phyloP scores from a whole-genome alignment of 2,797 vertebrate species.

The Melopsittacus undulatus region DNA sequence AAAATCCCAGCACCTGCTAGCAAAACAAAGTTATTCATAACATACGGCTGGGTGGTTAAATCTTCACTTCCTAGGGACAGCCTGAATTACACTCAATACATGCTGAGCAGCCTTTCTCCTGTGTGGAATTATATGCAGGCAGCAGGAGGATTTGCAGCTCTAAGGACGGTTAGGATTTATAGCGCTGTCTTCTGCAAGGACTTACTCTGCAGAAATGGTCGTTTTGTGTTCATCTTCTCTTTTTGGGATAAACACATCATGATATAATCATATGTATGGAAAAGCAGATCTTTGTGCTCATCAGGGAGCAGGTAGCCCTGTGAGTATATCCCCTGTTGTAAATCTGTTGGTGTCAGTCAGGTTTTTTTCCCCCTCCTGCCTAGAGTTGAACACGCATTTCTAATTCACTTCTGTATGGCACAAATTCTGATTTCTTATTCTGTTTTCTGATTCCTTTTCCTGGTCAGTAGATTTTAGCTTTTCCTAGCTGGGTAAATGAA shows the following conservation, averaged over 20 bases:
- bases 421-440: neutral
- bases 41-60: slow-evolving; percentile 48
- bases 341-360: neutral
- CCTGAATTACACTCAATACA: slow-evolving; percentile 62
- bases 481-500: neutral
- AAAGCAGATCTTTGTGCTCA: neutral
- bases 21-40: slow-evolving; percentile 69
- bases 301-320: neutral
- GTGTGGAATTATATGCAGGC: slow-evolving; percentile 58
- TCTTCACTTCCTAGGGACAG: slow-evolving; percentile 58
- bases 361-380: neutral
- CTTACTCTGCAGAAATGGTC: slow-evolving; percentile 49
- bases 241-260: slow-evolving; percentile 23
- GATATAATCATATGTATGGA: slow-evolving; percentile 28
- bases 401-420: neutral
- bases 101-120: slow-evolving; percentile 57
- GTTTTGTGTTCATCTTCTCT: slow-evolving; percentile 43
- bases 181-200: slow-evolving; percentile 25
- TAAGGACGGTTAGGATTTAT: slow-evolving; percentile 50
- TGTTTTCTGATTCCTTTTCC: neutral
- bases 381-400: neutral
- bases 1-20: slow-evolving; percentile 74
- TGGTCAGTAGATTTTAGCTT: neutral
- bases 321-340: slow-evolving; percentile 4
- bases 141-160: slow-evolving; percentile 61